Conservation (phyloP, 2,797 vertebrate species). For the Sebastes reedi region DNA sequence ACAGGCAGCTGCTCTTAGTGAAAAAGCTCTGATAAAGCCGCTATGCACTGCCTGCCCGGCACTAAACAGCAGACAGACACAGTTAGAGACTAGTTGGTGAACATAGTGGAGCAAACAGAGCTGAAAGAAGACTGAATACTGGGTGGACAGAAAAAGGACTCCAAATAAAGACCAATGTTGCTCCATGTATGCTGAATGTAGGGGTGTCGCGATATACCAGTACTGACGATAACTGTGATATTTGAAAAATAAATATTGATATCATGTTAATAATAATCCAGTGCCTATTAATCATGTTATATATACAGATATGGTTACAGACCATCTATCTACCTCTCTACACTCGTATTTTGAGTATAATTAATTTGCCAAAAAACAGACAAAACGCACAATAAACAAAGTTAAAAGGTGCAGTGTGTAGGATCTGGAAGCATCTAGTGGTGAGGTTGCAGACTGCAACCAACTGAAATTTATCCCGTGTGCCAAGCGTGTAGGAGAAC, state of each 20-base stretch:
- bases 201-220: neutral
- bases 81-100: neutral
- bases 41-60: rapidly evolving
- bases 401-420: too few species aligned
- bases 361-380: neutral
- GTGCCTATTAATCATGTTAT: neutral
- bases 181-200: neutral
- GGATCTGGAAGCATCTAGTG: too few species aligned
- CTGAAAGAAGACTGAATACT: neutral
- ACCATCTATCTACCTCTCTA: neutral
- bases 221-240: neutral
- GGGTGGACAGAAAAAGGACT: too few species aligned
- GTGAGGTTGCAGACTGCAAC: too few species aligned
- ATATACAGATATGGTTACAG: neutral
- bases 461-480: too few species aligned
- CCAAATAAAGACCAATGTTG: too few species aligned
- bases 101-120: neutral
- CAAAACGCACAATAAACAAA: too few species aligned
- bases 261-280: neutral
- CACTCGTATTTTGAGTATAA: neutral
- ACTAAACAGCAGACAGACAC: too few species aligned
- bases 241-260: neutral
- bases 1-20: neutral
- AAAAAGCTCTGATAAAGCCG: too few species aligned
- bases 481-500: too few species aligned